Evolutionary conservation across 2,797 vertebrate genomes (phyloP).

Genomic region (Anguilla marmorata): DNA sequence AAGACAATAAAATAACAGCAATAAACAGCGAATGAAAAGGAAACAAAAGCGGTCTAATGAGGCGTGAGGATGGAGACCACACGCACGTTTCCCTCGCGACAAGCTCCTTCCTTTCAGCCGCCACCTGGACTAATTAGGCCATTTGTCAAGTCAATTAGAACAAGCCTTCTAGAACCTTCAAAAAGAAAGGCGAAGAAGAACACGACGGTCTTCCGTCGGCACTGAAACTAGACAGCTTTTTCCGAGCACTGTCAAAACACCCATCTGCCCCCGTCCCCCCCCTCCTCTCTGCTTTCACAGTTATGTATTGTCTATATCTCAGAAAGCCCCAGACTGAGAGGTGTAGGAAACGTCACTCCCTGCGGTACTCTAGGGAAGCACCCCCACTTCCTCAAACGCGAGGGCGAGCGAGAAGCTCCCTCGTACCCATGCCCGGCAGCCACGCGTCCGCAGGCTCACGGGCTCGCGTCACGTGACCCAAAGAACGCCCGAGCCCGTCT

Average conservation of each 20-base stretch:
- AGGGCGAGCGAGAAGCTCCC: neutral
- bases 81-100: neutral
- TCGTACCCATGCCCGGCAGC: neutral
- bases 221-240: neutral
- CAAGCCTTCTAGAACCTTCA: neutral
- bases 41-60: neutral
- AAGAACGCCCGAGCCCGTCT: neutral
- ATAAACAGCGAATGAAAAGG: neutral
- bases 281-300: neutral
- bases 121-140: neutral
- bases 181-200: neutral
- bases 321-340: neutral
- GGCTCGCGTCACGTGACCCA: neutral
- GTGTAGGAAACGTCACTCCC: conserved; percentile 20
- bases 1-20: neutral
- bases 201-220: neutral
- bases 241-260: neutral
- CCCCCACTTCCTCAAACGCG: neutral
- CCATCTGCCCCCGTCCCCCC: neutral
- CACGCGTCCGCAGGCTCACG: neutral
- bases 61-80: neutral
- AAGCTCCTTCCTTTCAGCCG: neutral
- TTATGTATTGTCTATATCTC: neutral
- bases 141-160: conserved; percentile 8
- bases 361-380: neutral